phyloP scores from a whole-genome alignment of 1,140 invertebrate species.

The Drosophila grimshawi region DNA sequence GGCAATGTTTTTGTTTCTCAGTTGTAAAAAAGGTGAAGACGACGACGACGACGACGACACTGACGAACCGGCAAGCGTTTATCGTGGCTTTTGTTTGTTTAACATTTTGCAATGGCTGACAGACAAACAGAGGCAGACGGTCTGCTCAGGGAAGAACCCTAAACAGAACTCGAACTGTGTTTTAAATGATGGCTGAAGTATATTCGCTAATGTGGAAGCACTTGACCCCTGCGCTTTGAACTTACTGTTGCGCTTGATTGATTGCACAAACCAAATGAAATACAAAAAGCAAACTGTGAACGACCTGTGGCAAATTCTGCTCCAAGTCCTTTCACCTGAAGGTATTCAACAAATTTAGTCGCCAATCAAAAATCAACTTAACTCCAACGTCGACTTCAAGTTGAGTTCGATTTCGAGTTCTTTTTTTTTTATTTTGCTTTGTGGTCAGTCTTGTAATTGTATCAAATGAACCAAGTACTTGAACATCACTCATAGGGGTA shows the following conservation, averaged over 20 bases:
- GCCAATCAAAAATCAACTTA: conserved; percentile 55
- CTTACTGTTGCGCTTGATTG: conserved; percentile 65
- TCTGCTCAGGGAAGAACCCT: conserved; percentile 1
- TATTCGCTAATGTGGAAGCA: conserved; percentile 6
- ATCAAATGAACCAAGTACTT: conserved; percentile 58
- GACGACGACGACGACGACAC: background rate
- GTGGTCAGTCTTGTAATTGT: conserved; percentile 48
- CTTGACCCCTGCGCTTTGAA: conserved; percentile 50
- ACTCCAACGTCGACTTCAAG: conserved; percentile 19
- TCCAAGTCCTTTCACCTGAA: conserved; percentile 13
- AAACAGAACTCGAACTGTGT: conserved; percentile 7
- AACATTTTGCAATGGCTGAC: conserved; percentile 7
- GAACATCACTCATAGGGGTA: conserved; percentile 36
- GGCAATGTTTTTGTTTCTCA: conserved; percentile 40
- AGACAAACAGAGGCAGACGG: background rate
- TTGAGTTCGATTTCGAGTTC: background rate
- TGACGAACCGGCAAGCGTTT: conserved; percentile 2
- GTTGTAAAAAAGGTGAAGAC: conserved; percentile 41
- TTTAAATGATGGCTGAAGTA: background rate
- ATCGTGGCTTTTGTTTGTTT: conserved; percentile 33
- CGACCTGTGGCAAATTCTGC: conserved; percentile 8
- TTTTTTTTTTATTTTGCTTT: background rate
- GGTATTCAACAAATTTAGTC: conserved; percentile 40
- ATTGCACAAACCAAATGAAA: conserved; percentile 61
- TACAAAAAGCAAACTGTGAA: conserved; percentile 33